Evolutionary conservation across 1,140 invertebrate species (phyloP), one percentile per base, ranked within the genome.

Genomic region (Meloidogyne floridensis): DNA sequence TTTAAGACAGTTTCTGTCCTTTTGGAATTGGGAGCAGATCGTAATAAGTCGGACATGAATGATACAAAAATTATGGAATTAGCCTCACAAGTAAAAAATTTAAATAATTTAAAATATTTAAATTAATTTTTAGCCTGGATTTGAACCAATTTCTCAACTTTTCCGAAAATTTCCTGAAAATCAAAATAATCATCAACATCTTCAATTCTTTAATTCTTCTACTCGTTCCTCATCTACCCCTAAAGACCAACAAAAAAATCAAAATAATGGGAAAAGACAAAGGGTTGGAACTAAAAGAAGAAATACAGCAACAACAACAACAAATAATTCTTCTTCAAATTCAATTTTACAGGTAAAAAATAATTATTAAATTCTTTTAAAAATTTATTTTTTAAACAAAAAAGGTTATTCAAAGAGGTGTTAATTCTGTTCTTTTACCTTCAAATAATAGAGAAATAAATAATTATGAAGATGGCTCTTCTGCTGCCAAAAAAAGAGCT

Each of bases 21-120:
- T 18, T 53, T 79, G 32, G 53, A 72, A 47, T 20, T 71, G 20
- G 53, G 65, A 9, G 77, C 77, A 69, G 77, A 79, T 18, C 54
- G 77, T 51, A 72, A 20, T 47, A 79, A 79, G n/a, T 13, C 77
- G 9, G 72, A 79, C 4, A 65, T 69, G 13, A 72, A 54, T 7
- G 77, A 79, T 20, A 79, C 65, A 20, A 79, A 79, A 47, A 79
- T 79, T 18, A 79, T 65, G 65, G 77, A 79, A 13, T 72, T 79
- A 10, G 18, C 18, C 51, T 79, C 65, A 42, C 69, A 47, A 3
- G 77, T 71, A 7, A n/a, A 15, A 20, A 42, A 15, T 78, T 32
- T 32, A 32, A 71, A 5, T 11, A 3, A 13, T 20, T 54, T 42
- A 0, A 70, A n/a, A 78, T 59, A 9, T 70, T 20, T 56, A 6